Evolutionary conservation across 2,113 vertebrate genomes (phyloP), one percentile per base, ranked within the genome.

Genomic region (Sorex araneus): DNA sequence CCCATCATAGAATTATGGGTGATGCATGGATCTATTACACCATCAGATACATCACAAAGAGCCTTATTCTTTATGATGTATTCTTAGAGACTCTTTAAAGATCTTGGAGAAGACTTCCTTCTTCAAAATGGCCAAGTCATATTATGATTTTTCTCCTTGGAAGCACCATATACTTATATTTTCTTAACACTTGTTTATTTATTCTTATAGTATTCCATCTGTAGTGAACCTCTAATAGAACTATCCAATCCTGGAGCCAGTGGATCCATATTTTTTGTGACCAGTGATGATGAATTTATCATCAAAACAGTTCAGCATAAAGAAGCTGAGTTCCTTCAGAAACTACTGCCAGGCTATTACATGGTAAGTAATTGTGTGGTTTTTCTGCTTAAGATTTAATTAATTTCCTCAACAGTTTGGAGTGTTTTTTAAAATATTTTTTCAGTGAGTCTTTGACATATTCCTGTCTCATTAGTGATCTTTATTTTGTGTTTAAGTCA

Each of bases 271-370:
- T 99, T 99, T 98, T 99, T 99, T 98, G 98, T 99, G 94, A 99
- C 99, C 95, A 99, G 99, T 36, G 99, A 99, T 94, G 99, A 99
- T 1, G 99, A 99, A 95, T 99, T 99, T 98, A 99, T 99, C 97
- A 99, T 99, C 97, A 99, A 99, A 98, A 99, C 99, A n/a, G 99
- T 99, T 95, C 99, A 99, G 97, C 99, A 99, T 98, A 99, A 99
- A 97, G 99, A 99, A 96, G 99, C 99, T 15, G 99, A 99, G 95
- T 99, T 99, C 96, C 99, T 99, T 90, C 99, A 99, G 97, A 99
- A 99, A 96, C 97, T 99, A 18, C 98, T 99, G 74, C 99, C 99
- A 0, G 99, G 99, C 82, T 99, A 99, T 96, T 99, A 99, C 93
- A 99, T 99, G 99, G 99, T 99, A 95, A 98, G 98, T 95, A 96